A percentile compares a stretch with the other conserved stretches of the same genome.
phyloP scores from a whole-genome alignment of 2,888 invertebrate species.

The Acleris laterana region DNA sequence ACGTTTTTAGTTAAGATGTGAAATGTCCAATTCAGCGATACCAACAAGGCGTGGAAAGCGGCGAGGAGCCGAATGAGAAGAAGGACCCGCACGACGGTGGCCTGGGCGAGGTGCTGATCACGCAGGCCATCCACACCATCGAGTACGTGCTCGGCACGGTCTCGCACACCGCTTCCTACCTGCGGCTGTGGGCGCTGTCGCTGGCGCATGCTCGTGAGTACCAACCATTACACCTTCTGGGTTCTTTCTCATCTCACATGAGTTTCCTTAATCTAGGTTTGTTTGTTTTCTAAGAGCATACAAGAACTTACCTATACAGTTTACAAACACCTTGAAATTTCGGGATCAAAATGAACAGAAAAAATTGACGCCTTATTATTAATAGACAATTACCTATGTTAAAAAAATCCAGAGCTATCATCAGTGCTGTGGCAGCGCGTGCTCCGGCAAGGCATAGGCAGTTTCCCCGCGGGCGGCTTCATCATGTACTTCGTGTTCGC shows the following conservation, averaged over 20 bases:
- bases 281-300: too few relatives aligned
- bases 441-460: constrained; percentile 80
- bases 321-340: too few relatives aligned
- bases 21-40: constrained; percentile 51
- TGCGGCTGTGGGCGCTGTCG: constrained; percentile 95
- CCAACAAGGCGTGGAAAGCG: constrained; percentile 68
- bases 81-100: constrained; percentile 71
- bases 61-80: constrained; percentile 50
- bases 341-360: too few relatives aligned
- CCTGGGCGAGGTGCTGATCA: constrained; percentile 91
- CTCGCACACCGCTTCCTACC: constrained; percentile 95
- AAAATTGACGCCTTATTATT: too few relatives aligned
- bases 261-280: too few relatives aligned
- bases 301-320: too few relatives aligned
- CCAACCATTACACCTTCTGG: too few relatives aligned
- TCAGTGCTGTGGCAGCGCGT: constrained; percentile 92
- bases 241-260: too few relatives aligned
- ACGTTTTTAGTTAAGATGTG: too few relatives aligned
- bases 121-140: constrained; percentile 95
- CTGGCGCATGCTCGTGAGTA: constrained; percentile 94
- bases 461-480: constrained; percentile 66
- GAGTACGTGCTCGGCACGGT: constrained; percentile 96
- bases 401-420: constrained; percentile 86
- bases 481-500: constrained; percentile 87
- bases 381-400: too few relatives aligned